These are phyloP conservation scores for Alectura lathami DNA, from an alignment of 2,113 vertebrate genomes.

Conservation along the genomic window DNA sequence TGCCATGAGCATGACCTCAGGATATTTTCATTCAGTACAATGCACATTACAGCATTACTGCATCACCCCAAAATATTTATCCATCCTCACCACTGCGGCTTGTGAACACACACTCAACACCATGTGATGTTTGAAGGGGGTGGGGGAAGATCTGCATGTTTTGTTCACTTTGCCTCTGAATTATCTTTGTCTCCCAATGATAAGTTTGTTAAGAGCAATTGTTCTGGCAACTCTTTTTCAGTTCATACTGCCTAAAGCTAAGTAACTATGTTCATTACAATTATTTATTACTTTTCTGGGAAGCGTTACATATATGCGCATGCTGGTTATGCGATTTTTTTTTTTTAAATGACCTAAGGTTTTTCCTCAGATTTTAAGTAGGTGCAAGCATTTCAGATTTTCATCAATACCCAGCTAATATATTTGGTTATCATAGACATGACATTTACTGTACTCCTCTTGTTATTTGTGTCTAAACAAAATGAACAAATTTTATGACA, in stretches of 20 bases:
- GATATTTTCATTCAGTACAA: background rate
- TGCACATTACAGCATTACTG: background rate
- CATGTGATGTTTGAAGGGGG: background rate
- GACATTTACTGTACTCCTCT: background rate
- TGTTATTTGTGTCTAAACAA: background rate
- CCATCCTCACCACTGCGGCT: background rate
- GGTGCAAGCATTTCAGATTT: background rate
- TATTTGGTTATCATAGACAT: background rate
- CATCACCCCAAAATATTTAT: background rate
- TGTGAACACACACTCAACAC: background rate
- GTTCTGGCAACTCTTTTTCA: background rate
- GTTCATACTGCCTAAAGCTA: background rate
- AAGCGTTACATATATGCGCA: background rate
- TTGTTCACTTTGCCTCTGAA: background rate
- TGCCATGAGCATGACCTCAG: background rate
- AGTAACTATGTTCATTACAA: background rate
- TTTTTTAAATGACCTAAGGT: background rate
- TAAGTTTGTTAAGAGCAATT: background rate
- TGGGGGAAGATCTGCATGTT: background rate
- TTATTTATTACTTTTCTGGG: background rate
- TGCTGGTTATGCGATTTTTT: background rate
- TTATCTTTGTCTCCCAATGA: background rate
- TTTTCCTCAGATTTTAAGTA: background rate
- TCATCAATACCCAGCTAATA: background rate
- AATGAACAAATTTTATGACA: background rate